Evolutionary conservation across 2,113 vertebrate genomes (phyloP).

Genomic region (chimpanzee (Pan troglodytes)): DNA sequence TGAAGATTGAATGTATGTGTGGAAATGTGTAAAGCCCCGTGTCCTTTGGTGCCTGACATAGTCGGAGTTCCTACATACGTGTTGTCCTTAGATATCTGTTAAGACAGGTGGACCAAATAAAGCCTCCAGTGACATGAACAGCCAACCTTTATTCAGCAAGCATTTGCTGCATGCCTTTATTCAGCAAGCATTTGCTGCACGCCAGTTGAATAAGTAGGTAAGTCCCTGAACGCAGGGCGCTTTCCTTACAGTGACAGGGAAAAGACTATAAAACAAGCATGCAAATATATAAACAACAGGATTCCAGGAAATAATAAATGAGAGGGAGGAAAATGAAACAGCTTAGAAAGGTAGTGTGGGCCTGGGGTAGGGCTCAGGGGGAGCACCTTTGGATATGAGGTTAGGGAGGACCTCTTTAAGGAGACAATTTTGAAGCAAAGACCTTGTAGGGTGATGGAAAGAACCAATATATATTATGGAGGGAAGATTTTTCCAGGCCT

Average conservation of each 20-base stretch:
- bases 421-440: background rate
- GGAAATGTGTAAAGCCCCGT: background rate
- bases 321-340: background rate
- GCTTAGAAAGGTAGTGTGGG: too few species aligned
- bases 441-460: background rate
- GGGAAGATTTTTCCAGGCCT: background rate
- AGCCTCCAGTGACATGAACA: rapidly evolving
- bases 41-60: background rate
- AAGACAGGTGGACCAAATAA: too few species aligned
- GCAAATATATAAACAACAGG: rapidly evolving
- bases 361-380: rapidly evolving
- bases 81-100: rapidly evolving
- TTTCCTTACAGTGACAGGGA: background rate
- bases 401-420: background rate
- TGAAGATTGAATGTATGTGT: background rate
- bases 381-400: background rate
- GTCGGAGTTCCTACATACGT: rapidly evolving
- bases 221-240: too few species aligned
- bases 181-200: rapidly evolving
- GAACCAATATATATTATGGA: background rate
- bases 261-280: background rate
- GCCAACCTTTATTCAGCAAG: background rate
- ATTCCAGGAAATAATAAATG: background rate
- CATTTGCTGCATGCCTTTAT: rapidly evolving
- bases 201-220: background rate